Percentiles rank a stretch among this genome's conserved stretches.
Conservation (phyloP, 2,797 vertebrate genomes). For the Anguilla pacifica region DNA sequence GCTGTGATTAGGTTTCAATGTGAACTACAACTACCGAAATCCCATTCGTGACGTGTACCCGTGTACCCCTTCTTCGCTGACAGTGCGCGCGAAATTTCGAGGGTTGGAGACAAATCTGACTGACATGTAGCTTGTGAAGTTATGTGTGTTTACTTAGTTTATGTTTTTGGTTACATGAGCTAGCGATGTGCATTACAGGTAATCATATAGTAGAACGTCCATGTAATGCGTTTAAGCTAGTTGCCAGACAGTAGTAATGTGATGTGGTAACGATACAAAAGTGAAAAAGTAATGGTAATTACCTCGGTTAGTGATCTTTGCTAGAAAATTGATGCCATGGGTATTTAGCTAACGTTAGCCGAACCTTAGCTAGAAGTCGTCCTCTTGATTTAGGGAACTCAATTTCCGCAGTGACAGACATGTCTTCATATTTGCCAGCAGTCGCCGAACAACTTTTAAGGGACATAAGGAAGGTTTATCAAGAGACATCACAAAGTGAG, state of each 20-base stretch:
- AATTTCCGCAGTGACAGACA: slow-evolving; percentile 37
- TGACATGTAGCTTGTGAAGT: too few species aligned
- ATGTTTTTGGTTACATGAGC: too few species aligned
- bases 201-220: background rate
- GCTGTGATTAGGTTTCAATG: background rate
- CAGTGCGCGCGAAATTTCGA: too few species aligned
- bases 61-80: background rate
- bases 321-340: background rate
- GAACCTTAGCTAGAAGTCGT: background rate
- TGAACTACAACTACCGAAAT: background rate
- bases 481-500: slow-evolving; percentile 73
- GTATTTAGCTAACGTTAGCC: background rate
- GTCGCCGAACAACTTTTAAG: slow-evolving; percentile 83
- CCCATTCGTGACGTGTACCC: too few species aligned
- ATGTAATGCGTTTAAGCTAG: background rate
- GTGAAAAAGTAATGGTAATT: background rate
- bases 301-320: background rate
- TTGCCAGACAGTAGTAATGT: too few species aligned
- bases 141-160: too few species aligned
- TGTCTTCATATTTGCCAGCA: slow-evolving; percentile 69
- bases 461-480: slow-evolving; percentile 76
- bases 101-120: too few species aligned
- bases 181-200: background rate
- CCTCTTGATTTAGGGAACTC: background rate
- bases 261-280: background rate